These are phyloP conservation scores for Zaprionus nigranus DNA, from an alignment of 1,140 invertebrate species.

Conservation along the genomic window DNA sequence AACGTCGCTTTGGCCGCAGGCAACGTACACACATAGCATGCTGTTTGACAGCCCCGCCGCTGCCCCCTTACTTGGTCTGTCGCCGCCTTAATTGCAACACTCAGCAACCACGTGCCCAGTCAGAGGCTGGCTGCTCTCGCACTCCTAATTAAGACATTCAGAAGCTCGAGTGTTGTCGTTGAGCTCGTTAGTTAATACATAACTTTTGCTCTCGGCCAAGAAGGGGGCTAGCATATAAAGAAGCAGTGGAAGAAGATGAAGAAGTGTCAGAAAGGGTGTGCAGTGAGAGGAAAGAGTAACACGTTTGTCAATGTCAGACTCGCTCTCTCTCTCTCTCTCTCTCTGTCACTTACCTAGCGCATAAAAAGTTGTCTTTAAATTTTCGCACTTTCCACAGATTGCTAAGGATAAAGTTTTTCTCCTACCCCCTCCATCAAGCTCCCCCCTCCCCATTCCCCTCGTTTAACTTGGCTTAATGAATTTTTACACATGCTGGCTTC, in stretches of 20 bases:
- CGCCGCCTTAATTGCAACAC: slow-evolving; percentile 77
- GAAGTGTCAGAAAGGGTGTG: not conserved
- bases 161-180: slow-evolving; percentile 78
- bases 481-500: slow-evolving; percentile 59
- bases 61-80: slow-evolving; percentile 15
- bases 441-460: not conserved
- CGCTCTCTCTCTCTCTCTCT: slow-evolving; percentile 13
- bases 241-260: not conserved
- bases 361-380: slow-evolving; percentile 76
- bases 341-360: slow-evolving; percentile 37
- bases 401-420: slow-evolving; percentile 68
- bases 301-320: slow-evolving; percentile 71
- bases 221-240: not conserved
- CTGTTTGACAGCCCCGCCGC: slow-evolving; percentile 25
- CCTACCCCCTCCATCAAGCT: not conserved
- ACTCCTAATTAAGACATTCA: slow-evolving; percentile 78
- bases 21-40: not conserved
- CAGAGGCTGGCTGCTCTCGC: slow-evolving; percentile 18
- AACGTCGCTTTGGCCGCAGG: slow-evolving; percentile 30
- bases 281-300: not conserved
- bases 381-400: slow-evolving; percentile 78
- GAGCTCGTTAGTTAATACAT: slow-evolving; percentile 83
- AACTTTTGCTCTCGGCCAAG: slow-evolving; percentile 72
- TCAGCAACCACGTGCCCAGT: slow-evolving; percentile 52
- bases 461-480: slow-evolving; percentile 49